Evolutionary conservation across 1,140 invertebrate genomes (phyloP).

Genomic region (Leptopilina boulardi): DNA sequence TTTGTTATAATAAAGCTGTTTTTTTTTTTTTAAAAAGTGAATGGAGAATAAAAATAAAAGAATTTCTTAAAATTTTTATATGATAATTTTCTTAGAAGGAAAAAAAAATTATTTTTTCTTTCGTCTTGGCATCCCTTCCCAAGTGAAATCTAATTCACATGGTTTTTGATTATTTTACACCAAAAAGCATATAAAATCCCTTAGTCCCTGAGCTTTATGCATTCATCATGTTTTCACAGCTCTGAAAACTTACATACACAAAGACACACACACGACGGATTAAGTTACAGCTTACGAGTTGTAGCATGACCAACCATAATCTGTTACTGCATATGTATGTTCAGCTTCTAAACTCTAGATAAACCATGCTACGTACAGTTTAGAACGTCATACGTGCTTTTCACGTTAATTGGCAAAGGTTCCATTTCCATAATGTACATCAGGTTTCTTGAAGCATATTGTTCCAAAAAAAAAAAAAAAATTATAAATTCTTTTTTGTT

Average conservation of each 20-base stretch:
- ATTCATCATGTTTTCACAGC: conserved; percentile 33
- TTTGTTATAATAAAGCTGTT: too few relatives aligned
- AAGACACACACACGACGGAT: not conserved
- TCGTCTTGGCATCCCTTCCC: not conserved
- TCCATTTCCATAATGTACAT: not conserved
- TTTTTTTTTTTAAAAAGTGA: too few relatives aligned
- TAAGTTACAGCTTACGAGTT: conserved; percentile 31
- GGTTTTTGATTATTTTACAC: not conserved
- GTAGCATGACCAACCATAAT: conserved; percentile 28
- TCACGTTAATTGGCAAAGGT: not conserved
- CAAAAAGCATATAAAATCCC: conserved; percentile 12
- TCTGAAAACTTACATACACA: conserved; percentile 18
- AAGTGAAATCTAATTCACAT: conserved; percentile 3
- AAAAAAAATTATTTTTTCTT: not conserved
- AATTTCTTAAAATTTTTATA: too few relatives aligned
- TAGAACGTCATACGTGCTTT: not conserved
- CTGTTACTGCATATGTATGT: conserved; percentile 29
- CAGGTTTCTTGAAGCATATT: too few relatives aligned
- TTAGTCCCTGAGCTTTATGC: conserved; percentile 11
- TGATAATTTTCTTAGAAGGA: too few relatives aligned
- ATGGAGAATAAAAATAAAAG: too few relatives aligned
- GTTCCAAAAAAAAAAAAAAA: too few relatives aligned
- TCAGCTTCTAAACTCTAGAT: conserved; percentile 2
- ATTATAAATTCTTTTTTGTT: too few relatives aligned
- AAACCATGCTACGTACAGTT: conserved; percentile 6